Conservation (phyloP, 2,113 vertebrate genomes). For the Hemiscyllium ocellatum region DNA sequence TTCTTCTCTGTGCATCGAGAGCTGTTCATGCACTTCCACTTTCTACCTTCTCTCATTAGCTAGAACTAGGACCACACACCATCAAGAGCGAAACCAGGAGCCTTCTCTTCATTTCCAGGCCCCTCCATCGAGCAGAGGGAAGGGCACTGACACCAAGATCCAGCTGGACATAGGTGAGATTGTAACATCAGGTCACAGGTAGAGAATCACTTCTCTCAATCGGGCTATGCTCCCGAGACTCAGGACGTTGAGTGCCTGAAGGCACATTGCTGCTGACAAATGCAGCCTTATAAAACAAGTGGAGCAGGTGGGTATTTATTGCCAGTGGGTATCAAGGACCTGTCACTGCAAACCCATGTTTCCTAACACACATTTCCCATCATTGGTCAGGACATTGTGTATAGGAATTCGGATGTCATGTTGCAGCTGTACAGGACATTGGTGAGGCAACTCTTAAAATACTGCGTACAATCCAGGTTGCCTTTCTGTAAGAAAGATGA, state of each 20-base stretch:
- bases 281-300: background rate
- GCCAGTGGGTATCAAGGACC: no score
- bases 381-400: no score
- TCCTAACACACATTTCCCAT: no score
- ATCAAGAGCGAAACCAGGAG: background rate
- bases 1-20: background rate
- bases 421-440: no score
- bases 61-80: background rate
- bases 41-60: background rate
- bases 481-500: no score
- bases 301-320: background rate
- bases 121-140: background rate
- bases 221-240: no score
- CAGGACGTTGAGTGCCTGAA: no score
- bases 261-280: background rate
- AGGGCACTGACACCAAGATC: background rate
- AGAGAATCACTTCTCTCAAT: background rate
- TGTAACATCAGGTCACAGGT: background rate
- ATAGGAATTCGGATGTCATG: no score
- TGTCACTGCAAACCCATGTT: background rate
- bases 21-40: background rate
- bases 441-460: no score
- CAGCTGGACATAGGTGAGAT: background rate
- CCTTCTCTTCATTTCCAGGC: background rate
- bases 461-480: no score